These are phyloP conservation scores for Eidolon dupreanum DNA, from an alignment of 2,797 vertebrate species.

Conservation along the genomic window DNA sequence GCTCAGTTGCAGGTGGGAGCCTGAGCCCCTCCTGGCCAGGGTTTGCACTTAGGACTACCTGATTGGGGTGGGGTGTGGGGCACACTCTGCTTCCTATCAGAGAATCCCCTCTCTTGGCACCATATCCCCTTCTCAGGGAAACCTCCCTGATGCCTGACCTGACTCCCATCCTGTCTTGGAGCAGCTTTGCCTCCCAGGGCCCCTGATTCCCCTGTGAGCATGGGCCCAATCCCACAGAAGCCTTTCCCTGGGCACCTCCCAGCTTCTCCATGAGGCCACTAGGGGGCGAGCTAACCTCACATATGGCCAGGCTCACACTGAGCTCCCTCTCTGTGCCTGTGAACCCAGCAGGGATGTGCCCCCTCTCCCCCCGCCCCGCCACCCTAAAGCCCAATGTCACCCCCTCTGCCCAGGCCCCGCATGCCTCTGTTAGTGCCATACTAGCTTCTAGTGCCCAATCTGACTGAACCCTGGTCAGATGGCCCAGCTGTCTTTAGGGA, in stretches of 20 bases:
- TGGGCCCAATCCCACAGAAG: fast-evolving
- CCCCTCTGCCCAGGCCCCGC: not conserved
- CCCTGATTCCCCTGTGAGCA: not conserved
- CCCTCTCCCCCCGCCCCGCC: fast-evolving
- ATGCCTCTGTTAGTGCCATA: not conserved
- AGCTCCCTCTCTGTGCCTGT: not conserved
- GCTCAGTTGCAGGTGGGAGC: no score
- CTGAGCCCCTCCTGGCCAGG: not conserved
- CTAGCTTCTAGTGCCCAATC: not conserved
- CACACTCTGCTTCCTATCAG: not conserved
- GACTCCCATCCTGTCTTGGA: not conserved
- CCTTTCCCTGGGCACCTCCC: not conserved
- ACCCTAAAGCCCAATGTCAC: not conserved
- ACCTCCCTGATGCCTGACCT: not conserved
- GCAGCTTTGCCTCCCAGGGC: not conserved
- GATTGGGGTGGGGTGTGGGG: not conserved
- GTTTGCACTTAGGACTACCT: not conserved
- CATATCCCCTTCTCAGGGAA: not conserved
- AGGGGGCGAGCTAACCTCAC: constrained; percentile 15
- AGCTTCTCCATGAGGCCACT: not conserved
- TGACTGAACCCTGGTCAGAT: not conserved
- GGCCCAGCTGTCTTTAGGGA: not conserved
- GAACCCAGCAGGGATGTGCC: not conserved
- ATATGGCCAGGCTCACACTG: fast-evolving
- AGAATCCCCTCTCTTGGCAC: not conserved